Evolutionary conservation across 1,140 invertebrate genomes (phyloP).

Genomic region (Drosophila pallidifrons): DNA sequence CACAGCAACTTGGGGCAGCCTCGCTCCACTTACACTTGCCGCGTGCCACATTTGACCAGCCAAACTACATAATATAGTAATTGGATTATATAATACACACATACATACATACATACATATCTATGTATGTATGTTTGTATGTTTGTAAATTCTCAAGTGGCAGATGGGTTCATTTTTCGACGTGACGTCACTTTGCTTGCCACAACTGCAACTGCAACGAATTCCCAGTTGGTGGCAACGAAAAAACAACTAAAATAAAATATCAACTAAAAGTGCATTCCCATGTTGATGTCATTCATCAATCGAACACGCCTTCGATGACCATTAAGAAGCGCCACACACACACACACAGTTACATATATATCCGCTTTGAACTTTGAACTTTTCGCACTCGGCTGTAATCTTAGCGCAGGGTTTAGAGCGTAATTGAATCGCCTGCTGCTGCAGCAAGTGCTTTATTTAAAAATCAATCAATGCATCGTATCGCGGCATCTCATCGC

Average conservation of each 20-base stretch:
- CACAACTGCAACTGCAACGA: constrained; percentile 7
- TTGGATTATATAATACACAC: constrained; percentile 68
- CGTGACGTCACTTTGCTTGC: constrained; percentile 46
- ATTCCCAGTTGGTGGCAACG: constrained; percentile 19
- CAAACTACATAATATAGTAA: constrained; percentile 50
- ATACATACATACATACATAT: constrained; percentile 5
- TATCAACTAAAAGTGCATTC: constrained; percentile 52
- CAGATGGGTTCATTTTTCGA: constrained; percentile 11
- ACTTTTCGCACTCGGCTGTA: constrained; percentile 13
- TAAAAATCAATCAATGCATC: constrained; percentile 70
- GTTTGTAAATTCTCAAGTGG: not conserved
- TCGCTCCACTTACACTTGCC: constrained; percentile 24
- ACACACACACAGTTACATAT: not conserved
- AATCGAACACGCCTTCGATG: constrained; percentile 17
- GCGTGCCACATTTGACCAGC: constrained; percentile 22
- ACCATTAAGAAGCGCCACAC: not conserved
- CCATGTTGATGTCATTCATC: constrained; percentile 42
- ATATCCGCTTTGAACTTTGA: constrained; percentile 19
- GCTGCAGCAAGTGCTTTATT: constrained; percentile 44
- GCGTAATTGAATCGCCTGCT: constrained; percentile 62
- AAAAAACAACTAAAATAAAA: not conserved
- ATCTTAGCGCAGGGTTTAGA: not conserved
- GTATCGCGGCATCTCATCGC: constrained; percentile 44
- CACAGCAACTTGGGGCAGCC: not conserved
- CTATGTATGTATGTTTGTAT: not conserved